Percentiles rank a stretch among this genome's conserved stretches.
Evolutionary conservation across 2,113 vertebrate species (phyloP).

Genomic region (Apteryx owenii): DNA sequence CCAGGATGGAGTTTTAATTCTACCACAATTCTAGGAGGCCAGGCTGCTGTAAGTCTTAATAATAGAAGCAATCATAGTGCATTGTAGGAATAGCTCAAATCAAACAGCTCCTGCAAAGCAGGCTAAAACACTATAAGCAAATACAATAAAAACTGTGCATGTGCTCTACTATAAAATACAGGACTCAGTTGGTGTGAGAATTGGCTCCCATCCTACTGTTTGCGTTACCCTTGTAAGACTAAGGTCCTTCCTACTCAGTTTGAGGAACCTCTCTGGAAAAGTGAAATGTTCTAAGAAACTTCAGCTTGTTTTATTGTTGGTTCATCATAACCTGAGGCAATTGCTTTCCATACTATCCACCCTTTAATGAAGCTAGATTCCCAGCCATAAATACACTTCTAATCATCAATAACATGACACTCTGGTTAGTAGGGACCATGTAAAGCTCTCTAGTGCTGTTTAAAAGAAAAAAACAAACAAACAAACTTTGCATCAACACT

Average conservation of each 20-base stretch:
- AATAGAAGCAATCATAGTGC: not conserved
- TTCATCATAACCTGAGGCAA: not conserved
- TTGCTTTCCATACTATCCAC: not conserved
- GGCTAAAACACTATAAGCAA: not conserved
- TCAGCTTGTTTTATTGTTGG: not conserved
- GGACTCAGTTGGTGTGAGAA: not conserved
- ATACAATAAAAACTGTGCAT: not conserved
- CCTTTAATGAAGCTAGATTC: not conserved
- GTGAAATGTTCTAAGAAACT: not conserved
- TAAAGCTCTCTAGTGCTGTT: not conserved
- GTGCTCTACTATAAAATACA: not conserved
- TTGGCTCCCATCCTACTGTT: not conserved
- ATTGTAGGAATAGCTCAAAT: not conserved
- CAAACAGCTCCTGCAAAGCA: not conserved
- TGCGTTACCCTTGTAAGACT: not conserved
- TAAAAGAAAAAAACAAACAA: too few relatives aligned
- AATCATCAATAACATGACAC: not conserved
- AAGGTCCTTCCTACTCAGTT: not conserved
- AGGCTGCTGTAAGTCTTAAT: not conserved
- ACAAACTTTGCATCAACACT: not conserved
- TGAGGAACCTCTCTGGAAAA: not conserved
- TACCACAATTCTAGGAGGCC: not conserved
- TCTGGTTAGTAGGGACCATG: not conserved
- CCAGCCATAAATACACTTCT: not conserved
- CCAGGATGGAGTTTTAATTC: not conserved